Evolutionary conservation across 2,888 invertebrate species (phyloP), one percentile per base, ranked within the genome.

Genomic region (Torymus auratus): DNA sequence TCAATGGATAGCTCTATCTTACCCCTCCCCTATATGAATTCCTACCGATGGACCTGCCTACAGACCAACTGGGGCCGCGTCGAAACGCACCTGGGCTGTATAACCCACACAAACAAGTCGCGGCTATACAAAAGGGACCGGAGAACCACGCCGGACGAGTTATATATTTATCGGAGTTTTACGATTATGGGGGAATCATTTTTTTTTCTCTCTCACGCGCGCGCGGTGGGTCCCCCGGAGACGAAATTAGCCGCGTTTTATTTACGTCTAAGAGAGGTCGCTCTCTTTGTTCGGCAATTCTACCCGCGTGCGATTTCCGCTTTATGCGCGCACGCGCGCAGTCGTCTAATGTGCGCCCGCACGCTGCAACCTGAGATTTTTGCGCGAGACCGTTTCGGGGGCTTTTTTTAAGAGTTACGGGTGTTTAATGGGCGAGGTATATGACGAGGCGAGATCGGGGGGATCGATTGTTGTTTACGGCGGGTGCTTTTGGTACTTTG

Each of bases 171-270:
- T 81, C 80, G 64, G 7, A 1, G 58, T 73, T 81, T 81, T 77
- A 76, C 69, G 80, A 81, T 81, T 77, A 77, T 69, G 80, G 53
- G 53, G 72, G 68, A 41, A 81, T 76, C 61, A 72, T 68, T 20
- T 76, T 56, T 77, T 68, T 71, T 50, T 62, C 28, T 60, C 5
- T 55, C 50, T 56, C 14, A 2, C 5, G 23, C 14, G 28, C 58
- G 13, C 65, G 53, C 55, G 62, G 78, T 73, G 58, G 55, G 65
- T 58, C 52, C 14, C 50, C 2, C 53, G 53, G 14, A 17, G 68
- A 62, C 72, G 71, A 80, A 80, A 80, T 80, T 80, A 80, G 76
- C 72, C 15, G 53, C 53, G 73, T 55, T 75, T 80, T 75, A 80
- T 80, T 80, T 75, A 71, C 64, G 75, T 64, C 80, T 80, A 80